Evolutionary conservation across 2,888 invertebrate species (phyloP), one percentile per base, ranked within the genome.

Genomic region (Cosmia trapezina): DNA sequence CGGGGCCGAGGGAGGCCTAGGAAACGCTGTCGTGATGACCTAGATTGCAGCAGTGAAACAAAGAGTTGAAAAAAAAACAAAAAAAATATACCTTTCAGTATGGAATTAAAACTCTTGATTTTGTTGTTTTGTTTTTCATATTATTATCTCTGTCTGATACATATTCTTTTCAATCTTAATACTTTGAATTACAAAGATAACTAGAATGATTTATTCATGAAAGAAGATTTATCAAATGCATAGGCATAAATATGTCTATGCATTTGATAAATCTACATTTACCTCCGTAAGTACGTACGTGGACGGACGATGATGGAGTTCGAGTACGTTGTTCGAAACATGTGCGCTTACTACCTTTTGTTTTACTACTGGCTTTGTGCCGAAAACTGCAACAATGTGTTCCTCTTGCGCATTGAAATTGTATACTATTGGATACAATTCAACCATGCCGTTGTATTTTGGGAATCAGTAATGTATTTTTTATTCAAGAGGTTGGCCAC

Each of bases 291-390:
- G 47, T 51, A 51, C 1, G 22, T 33, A 67, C 45, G 57, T 33
- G 37, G 62, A 28, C 17, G 5, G 45, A 8, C 9, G 56, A 45
- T 67, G 56, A 65, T 65, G 56, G 73, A 73, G 80, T 73, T 80
- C 45, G 62, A 73, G 61, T 80, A 68, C 67, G 80, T 61, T 37
- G 64, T 62, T 62, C 28, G 45, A 56, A 37, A 69, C 78, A 56
- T 78, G 60, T 59, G 69, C 69, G 43, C 65, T 61, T 51, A 61
- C n/a, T 66, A 76, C 67, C 73, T 77, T 73, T 71, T 62, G 73
- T 66, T 61, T 70, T 80, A 77, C 61, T 63, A 77, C 56, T 78
- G 79, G 71, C 75, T 70, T 62, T 71, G 67, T 78, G 78, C 80
- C 73, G 70, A 85, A 78, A 60, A 37, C 45, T 17, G 61, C 78